Evolutionary conservation across 2,888 invertebrate genomes (phyloP).

Genomic region (Conistra vaccinii): DNA sequence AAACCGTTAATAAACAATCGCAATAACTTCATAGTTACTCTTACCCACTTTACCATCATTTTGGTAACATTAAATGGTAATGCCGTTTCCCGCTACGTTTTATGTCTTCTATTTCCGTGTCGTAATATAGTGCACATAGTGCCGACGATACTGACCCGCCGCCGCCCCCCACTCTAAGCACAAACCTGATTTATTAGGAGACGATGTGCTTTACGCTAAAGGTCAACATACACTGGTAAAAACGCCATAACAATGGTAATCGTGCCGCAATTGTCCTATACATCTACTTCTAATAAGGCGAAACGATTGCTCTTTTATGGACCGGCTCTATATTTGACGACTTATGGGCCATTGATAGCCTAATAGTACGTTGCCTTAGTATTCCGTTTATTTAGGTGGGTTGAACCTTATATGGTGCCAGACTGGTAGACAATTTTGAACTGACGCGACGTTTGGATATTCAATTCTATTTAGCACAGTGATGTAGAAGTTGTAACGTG

Average conservation of each 20-base stretch:
- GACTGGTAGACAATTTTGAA: conserved; percentile 16
- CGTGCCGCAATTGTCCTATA: conserved; percentile 60
- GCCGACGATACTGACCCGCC: conserved; percentile 57
- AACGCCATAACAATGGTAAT: conserved; percentile 57
- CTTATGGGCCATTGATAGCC: conserved; percentile 58
- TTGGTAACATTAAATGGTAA: conserved; percentile 35
- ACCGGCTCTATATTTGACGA: conserved; percentile 50
- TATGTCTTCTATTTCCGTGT: conserved; percentile 57
- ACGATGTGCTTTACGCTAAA: conserved; percentile 4
- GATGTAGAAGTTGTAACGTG: conserved; percentile 1
- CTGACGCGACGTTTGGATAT: conserved; percentile 22
- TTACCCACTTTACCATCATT: conserved; percentile 43
- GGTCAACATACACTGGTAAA: conserved; percentile 47
- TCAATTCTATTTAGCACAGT: conserved; percentile 21
- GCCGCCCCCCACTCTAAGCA: conserved; percentile 27
- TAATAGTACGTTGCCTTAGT: conserved; percentile 32
- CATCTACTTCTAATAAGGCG: conserved; percentile 66
- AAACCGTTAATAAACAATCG: conserved; percentile 27
- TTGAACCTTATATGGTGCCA: conserved; percentile 6
- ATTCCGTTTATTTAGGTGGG: conserved; percentile 46
- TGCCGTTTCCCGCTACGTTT: conserved; percentile 56
- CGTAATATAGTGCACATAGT: conserved; percentile 44
- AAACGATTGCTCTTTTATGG: conserved; percentile 62
- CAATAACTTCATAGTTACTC: conserved; percentile 21
- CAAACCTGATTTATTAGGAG: conserved; percentile 35